Percentiles rank a stretch among this genome's conserved stretches.
These are phyloP conservation scores for Pontoporia blainvillei DNA, from an alignment of 2,113 vertebrate species.

Conservation along the genomic window DNA sequence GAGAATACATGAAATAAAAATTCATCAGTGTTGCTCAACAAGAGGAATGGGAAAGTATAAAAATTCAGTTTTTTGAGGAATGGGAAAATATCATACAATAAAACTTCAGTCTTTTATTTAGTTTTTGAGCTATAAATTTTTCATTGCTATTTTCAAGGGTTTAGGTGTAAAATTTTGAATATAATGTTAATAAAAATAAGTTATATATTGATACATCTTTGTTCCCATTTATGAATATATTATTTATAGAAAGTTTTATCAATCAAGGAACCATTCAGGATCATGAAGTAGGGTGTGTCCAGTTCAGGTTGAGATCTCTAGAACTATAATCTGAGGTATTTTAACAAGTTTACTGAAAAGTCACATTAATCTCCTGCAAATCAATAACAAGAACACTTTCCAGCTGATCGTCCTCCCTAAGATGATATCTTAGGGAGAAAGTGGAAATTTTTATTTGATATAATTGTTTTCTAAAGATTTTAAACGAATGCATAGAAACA, in stretches of 20 bases:
- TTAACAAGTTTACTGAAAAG: neutral
- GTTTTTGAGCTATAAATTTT: neutral
- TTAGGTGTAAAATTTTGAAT: neutral
- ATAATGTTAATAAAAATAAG: neutral
- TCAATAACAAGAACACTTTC: neutral
- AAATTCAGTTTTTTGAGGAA: neutral
- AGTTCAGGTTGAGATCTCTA: neutral
- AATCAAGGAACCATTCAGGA: neutral
- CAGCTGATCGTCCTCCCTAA: neutral
- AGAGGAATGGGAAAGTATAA: neutral
- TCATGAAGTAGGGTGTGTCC: neutral
- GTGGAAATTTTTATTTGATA: neutral
- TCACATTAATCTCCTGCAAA: neutral
- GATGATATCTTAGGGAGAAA: neutral
- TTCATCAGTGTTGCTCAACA: neutral
- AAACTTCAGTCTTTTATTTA: neutral
- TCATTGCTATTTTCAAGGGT: neutral
- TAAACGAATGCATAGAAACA: neutral
- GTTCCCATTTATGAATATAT: neutral
- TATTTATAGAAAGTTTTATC: neutral
- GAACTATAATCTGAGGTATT: neutral
- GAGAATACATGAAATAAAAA: conserved; percentile 4
- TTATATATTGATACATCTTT: neutral
- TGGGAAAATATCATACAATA: neutral
- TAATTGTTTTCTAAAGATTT: neutral